Conservation (phyloP, 2,113 vertebrate genomes). For the Meleagris gallopavo region DNA sequence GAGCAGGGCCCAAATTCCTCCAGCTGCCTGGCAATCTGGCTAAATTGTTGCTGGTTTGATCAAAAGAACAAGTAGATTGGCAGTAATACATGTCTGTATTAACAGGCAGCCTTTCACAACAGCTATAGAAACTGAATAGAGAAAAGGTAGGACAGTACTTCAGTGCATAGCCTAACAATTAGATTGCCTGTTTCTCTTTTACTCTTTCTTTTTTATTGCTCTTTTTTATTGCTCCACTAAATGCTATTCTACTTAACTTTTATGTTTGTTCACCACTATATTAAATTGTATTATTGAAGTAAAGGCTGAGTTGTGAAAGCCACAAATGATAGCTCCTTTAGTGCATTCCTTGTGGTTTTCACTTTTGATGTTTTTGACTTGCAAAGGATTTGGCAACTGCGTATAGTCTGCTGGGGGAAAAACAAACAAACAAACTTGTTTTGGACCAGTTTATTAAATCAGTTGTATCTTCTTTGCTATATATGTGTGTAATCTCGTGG, state of each 20-base stretch:
- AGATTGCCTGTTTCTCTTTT: conserved; percentile 41
- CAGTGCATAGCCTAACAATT: not conserved
- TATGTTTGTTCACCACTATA: not conserved
- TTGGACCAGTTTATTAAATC: not conserved
- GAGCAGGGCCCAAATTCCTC: conserved; percentile 2
- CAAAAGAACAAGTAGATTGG: conserved; percentile 33
- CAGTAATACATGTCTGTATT: not conserved
- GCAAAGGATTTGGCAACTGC: too few species aligned
- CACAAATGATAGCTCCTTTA: not conserved
- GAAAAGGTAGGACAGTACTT: not conserved
- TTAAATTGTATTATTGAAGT: conserved; percentile 23
- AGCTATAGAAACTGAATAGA: not conserved
- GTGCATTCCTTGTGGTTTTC: conserved; percentile 13
- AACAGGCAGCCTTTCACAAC: too few species aligned
- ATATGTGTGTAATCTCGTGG: not conserved
- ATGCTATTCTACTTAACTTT: conserved; percentile 25
- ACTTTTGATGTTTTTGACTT: not conserved
- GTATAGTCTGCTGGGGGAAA: too few species aligned
- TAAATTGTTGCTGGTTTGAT: not conserved
- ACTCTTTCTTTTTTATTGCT: conserved; percentile 39
- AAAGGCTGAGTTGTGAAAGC: not conserved
- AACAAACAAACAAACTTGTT: not conserved
- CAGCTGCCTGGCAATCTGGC: conserved; percentile 43
- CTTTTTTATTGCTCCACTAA: conserved; percentile 37
- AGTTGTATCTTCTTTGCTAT: not conserved